Evolutionary conservation across 2,797 vertebrate species (phyloP).

Genomic region (Ciconia nigra): DNA sequence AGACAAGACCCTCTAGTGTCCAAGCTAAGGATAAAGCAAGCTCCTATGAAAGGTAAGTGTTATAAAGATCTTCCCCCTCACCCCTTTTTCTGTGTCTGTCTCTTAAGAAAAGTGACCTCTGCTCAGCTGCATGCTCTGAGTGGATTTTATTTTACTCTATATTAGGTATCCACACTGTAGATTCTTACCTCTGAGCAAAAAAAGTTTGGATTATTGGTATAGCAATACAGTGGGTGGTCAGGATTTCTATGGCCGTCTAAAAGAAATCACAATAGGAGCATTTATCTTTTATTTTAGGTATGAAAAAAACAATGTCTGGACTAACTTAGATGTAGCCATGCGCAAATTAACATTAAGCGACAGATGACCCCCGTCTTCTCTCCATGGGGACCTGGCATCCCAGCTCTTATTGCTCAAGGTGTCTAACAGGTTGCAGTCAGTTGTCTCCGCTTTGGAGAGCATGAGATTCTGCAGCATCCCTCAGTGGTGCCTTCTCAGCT

Average conservation of each 20-base stretch:
- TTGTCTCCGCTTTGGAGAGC: too few species aligned
- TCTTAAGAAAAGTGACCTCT: not conserved
- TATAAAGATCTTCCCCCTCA: too few species aligned
- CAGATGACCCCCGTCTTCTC: not conserved
- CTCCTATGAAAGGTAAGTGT: not conserved
- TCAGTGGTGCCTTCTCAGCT: not conserved
- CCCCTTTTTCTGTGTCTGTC: not conserved
- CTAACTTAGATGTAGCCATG: too few species aligned
- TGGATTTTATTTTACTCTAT: not conserved
- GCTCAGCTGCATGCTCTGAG: fast-evolving
- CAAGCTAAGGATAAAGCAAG: too few species aligned
- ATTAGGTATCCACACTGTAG: too few species aligned
- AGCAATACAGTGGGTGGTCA: too few species aligned
- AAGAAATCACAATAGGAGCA: not conserved
- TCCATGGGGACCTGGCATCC: not conserved
- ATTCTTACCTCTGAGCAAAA: not conserved
- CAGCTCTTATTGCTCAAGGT: not conserved
- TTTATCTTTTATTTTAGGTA: not conserved
- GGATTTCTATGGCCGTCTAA: not conserved
- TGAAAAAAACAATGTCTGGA: not conserved
- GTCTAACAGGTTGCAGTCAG: not conserved
- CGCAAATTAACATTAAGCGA: not conserved
- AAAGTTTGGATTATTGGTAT: not conserved
- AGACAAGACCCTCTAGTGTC: too few species aligned
- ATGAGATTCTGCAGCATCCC: not conserved